Conservation (phyloP, 2,113 vertebrate genomes). For the Copsychus sechellarum region DNA sequence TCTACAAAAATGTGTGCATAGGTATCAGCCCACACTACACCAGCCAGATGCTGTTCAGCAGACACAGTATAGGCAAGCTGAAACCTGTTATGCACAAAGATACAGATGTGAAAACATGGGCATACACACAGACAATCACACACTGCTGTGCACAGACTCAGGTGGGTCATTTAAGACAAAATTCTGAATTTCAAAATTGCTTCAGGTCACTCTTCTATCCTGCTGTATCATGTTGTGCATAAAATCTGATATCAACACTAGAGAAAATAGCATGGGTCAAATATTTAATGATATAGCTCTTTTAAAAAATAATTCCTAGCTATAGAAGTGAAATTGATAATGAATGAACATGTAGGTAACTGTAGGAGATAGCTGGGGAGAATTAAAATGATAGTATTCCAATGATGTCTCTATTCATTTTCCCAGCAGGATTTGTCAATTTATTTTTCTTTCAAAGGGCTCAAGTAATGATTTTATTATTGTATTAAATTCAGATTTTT, state of each 20-base stretch:
- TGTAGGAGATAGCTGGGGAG: neutral
- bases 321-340: neutral
- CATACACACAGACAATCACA: neutral
- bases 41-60: neutral
- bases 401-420: neutral
- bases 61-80: neutral
- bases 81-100: neutral
- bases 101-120: neutral
- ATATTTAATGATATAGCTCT: neutral
- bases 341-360: neutral
- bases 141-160: neutral
- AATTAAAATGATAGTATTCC: neutral
- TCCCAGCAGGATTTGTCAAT: neutral
- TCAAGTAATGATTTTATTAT: neutral
- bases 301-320: neutral
- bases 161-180: neutral
- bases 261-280: neutral
- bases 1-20: neutral
- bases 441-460: neutral
- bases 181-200: neutral
- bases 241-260: neutral
- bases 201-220: neutral
- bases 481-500: neutral
- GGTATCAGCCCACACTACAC: neutral
- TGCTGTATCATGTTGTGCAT: rapidly evolving